Base-by-base conservation (phyloP, 2,113 vertebrate genomes). In the Alosa alosa region DNA sequence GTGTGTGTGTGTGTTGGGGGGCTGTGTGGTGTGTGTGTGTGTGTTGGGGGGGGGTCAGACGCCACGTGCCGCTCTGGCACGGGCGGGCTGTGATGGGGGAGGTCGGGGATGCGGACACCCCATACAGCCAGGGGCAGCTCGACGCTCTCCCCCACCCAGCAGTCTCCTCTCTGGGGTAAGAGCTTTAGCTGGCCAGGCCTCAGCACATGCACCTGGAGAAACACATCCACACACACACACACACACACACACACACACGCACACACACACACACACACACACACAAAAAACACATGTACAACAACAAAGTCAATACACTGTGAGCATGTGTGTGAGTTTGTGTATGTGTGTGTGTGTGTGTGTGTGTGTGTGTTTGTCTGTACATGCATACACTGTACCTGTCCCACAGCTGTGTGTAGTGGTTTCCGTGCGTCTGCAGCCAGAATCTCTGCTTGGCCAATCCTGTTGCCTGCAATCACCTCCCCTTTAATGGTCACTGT, bases 401-500 rank as follows among this genome's bases (percentile, higher is more conserved):
- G 88, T 93, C 86, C 93, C 86, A 82, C 91, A 89, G 81, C 89
- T 90, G 81, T 91, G 90, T 91, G 92, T 85, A 55, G 89, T 52
- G 92, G 91, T 85, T 95, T 95, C 88, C 93, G 91, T 72, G 91
- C 85, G 82, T 94, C 93, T 60, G 55, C 87, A 36, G 92, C 94
- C 68, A 91, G 90, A 78, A 96, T 57, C 1, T 83, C 82, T 41
- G 91, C 91, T 50, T 81, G 84, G 0, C 93, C 93, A 57, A 46
- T 49, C 68, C 87, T 87, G 46, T 87, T 89, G 78, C 90, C 89
- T 1, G 92, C 91, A 3, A 93, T 89, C 13, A 95, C 93, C 8
- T 92, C 82, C 64, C 93, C 93, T 88, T 94, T 95, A 31, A 94
- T 91, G 68, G 92, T 96, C 64, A 95, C 94, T 86, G 93, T 87